Base-by-base conservation (phyloP, 2,113 vertebrate genomes). In the Halichoerus grypus region DNA sequence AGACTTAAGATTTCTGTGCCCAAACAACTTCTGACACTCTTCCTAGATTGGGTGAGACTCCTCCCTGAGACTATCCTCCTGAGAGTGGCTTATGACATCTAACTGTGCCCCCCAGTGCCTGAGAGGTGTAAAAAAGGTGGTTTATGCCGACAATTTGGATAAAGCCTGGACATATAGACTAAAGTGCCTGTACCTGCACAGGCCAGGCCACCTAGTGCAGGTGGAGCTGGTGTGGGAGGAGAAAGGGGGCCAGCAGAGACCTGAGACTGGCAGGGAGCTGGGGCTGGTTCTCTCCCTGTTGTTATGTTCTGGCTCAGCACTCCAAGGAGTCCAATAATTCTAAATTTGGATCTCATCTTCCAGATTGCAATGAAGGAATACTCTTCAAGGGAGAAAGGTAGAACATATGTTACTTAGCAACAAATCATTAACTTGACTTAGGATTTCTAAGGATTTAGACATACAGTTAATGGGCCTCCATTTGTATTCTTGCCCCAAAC, bases 201-300 rank as follows among this genome's bases (percentile, higher is more conserved):
- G 18, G 31, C 4, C 42, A 51, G 57, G 61, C 16, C 18, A 24
- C 10, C 7, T 2, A 1, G 22, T 49, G 59, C 5, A 46, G 36
- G 61, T 18, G 15, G 21, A 33, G 51, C 21, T 36, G 22, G 3
- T 5, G 4, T 65, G 33, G 57, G 31, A 49, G 15, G 31, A 72
- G 4, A 46, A 19, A 18, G 7, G 9, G 18, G 3, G 13, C 14
- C 8, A n/a, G 11, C 7, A 26, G 33, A 39, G 10, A 28, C 7
- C 18, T 14, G 26, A 42, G 55, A 12, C 13, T 21, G 11, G 5
- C 26, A 11, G 14, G 9, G 2, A 33, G 3, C 28, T 4, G 18
- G 21, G 42, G 13, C 19, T 24, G 1, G 11, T 15, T 51, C 1
- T 33, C 4, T 5, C 6, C 1, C 22, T 42, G 24, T 2, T 28